Base-by-base conservation (phyloP, 2,113 vertebrate species). In the Neodontobutis hainanensis region DNA sequence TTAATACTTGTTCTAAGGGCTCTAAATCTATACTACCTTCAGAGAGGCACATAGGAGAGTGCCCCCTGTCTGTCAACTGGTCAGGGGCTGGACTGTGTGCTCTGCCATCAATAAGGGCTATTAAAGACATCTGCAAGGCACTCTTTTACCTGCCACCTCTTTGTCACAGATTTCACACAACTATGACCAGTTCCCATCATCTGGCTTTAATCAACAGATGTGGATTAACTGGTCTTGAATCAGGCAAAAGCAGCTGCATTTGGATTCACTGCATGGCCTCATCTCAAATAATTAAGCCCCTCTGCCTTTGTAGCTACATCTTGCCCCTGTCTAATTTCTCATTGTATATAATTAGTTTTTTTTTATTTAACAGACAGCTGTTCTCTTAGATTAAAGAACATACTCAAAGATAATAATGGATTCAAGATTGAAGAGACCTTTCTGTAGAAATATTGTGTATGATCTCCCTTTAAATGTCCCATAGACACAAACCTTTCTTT, bases 321-420 rank as follows among this genome's bases (percentile, higher is more conserved):
- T 3, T 6, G 35, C 50, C 12, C 63, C 35, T 3, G 46, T 84
- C 60, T 65, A 49, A 36, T 65, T 65, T 75, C 55, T 68, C 11
- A 66, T 61, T 88, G 83, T 88, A 83, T 65, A 85, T 83, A 88
- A 77, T 70, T 75, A 66, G 16, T 73, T 71, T 73, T 73, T 38
- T 75, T 73, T 85, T 84, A 87, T 89, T 89, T 87, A 88, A 86
- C 80, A 53, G 32, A 56, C 63, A 44, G 56, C 63, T 74, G 70
- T 75, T 82, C 63, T 15, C 52, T 12, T 73, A 71, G 63, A 66
- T 74, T 43, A 68, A 61, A 67, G 50, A 70, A 69, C 47, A 15
- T 60, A 56, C 5, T 68, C 74, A 70, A 50, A 10, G 53, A 59
- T 58, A 34, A 8, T 68, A 15, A 52, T 32, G 10, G 61, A 73